Conservation (phyloP, 2,113 vertebrate genomes). For the Carlito syrichta region DNA sequence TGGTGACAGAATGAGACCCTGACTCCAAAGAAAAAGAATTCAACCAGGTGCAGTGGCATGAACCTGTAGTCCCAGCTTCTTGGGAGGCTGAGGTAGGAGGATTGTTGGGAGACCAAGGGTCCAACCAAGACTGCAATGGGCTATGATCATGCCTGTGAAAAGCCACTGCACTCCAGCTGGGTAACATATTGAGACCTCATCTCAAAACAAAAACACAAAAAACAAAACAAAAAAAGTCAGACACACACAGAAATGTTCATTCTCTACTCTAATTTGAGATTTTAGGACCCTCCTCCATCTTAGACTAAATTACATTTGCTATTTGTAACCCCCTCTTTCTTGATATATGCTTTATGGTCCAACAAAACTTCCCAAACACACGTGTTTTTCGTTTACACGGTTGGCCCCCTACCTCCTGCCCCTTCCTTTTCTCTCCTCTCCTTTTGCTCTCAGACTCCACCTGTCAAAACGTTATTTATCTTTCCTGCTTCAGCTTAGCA, state of each 20-base stretch:
- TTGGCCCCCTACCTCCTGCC: background rate
- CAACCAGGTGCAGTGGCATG: no score
- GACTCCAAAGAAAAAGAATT: no score
- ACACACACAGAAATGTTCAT: background rate
- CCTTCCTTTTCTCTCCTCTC: background rate
- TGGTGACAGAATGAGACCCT: no score
- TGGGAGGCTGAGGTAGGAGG: no score
- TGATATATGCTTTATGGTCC: background rate
- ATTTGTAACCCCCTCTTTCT: background rate
- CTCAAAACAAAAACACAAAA: background rate
- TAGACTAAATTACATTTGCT: background rate
- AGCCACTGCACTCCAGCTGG: background rate
- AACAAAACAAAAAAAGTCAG: background rate
- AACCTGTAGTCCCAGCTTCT: no score
- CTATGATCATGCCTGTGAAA: background rate
- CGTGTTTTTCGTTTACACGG: background rate
- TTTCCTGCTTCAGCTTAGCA: background rate
- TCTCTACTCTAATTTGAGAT: background rate
- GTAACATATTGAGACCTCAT: background rate
- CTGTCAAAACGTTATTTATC: background rate
- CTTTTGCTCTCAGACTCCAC: background rate
- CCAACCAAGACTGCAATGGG: background rate
- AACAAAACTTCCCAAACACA: background rate
- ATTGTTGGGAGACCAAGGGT: no score
- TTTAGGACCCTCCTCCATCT: background rate